Percentiles rank a stretch among this genome's conserved stretches.
phyloP scores from a whole-genome alignment of 2,888 invertebrate genomes.

The Callimorpha dominula region DNA sequence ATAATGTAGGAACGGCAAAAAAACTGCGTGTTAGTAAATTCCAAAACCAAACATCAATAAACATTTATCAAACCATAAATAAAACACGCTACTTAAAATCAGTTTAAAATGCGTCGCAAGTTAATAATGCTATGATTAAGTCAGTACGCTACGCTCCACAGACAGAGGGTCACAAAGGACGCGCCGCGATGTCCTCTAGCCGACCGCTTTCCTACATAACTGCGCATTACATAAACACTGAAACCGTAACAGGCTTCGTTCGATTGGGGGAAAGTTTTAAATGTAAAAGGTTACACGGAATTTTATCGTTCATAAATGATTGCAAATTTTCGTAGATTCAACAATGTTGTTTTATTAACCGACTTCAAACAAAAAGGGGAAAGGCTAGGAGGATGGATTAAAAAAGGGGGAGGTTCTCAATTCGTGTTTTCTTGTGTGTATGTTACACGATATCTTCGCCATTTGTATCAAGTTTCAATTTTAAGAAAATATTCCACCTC shows the following conservation, averaged over 20 bases:
- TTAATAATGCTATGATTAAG: constrained; percentile 29
- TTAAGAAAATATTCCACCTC: no score
- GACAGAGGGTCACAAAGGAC: constrained; percentile 46
- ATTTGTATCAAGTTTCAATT: no score
- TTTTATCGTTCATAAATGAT: background rate
- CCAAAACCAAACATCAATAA: background rate
- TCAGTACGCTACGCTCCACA: constrained; percentile 18
- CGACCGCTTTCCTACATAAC: constrained; percentile 45
- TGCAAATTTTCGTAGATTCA: background rate
- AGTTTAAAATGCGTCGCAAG: constrained; percentile 33
- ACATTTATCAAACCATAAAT: background rate
- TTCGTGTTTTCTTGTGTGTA: no score
- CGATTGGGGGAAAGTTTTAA: constrained; percentile 17
- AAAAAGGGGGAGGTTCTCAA: no score
- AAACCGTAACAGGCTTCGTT: constrained; percentile 13
- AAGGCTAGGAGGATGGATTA: no score
- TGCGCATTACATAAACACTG: constrained; percentile 38
- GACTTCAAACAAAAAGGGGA: no score
- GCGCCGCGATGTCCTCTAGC: constrained; percentile 40
- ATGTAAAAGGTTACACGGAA: constrained; percentile 4
- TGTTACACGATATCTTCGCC: no score
- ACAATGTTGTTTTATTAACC: background rate
- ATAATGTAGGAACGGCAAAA: no score
- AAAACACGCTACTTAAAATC: constrained; percentile 8
- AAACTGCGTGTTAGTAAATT: no score